These are phyloP conservation scores for Drosophila suboccidentalis DNA, from an alignment of 2,888 invertebrate genomes.

Conservation along the genomic window DNA sequence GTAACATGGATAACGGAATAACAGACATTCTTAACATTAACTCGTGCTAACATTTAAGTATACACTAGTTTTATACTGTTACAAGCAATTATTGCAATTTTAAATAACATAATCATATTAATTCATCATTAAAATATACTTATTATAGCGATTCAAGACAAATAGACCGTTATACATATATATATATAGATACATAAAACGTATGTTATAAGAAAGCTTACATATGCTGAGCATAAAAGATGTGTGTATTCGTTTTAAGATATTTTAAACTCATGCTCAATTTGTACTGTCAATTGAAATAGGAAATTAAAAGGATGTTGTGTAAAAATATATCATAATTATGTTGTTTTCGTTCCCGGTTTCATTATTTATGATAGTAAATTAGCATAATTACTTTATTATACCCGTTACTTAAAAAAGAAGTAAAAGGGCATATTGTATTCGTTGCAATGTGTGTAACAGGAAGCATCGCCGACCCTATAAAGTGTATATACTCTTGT, in stretches of 20 bases:
- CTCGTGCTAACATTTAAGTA: constrained; percentile 28
- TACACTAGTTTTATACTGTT: constrained; percentile 45
- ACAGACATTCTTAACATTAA: constrained; percentile 18
- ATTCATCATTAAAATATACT: constrained; percentile 23
- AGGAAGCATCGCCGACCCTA: too few relatives aligned
- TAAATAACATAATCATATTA: constrained; percentile 38
- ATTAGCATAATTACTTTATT: too few relatives aligned
- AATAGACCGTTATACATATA: constrained; percentile 21
- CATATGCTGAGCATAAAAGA: constrained; percentile 28
- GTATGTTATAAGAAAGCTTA: constrained; percentile 31
- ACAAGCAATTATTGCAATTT: constrained; percentile 41
- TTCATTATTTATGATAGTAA: too few relatives aligned
- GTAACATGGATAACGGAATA: constrained; percentile 21
- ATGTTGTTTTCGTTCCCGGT: too few relatives aligned
- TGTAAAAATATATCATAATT: constrained; percentile 20
- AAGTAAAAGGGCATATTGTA: too few relatives aligned
- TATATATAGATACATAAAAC: constrained; percentile 21
- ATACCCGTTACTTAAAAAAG: too few relatives aligned
- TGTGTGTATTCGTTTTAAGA: constrained; percentile 37
- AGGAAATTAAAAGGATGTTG: constrained; percentile 50
- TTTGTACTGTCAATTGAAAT: constrained; percentile 59
- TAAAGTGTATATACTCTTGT: too few relatives aligned
- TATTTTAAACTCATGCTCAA: constrained; percentile 50
- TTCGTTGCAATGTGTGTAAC: too few relatives aligned
- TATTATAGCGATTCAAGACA: constrained; percentile 33